Percentiles rank a stretch among this genome's conserved stretches.
Evolutionary conservation across 2,888 invertebrate species (phyloP).

Genomic region (Brachynemurus nebulosus): DNA sequence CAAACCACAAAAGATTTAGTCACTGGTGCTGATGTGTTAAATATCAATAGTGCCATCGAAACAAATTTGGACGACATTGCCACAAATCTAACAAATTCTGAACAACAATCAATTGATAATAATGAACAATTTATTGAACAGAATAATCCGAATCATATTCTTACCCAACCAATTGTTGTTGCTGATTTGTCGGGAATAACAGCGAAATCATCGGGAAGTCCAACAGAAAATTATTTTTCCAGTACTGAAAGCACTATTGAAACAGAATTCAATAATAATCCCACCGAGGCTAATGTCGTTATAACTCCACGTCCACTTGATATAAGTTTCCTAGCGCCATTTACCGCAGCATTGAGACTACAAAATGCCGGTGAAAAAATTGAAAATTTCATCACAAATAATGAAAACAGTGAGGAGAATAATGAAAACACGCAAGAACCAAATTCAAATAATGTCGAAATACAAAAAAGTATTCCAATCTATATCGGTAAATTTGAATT

Average conservation of each 20-base stretch:
- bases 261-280: slow-evolving; percentile 21
- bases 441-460: slow-evolving; percentile 41
- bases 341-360: slow-evolving; percentile 43
- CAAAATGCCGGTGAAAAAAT: slow-evolving; percentile 28
- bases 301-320: slow-evolving; percentile 42
- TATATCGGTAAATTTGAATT: slow-evolving; percentile 34
- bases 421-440: slow-evolving; percentile 8
- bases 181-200: slow-evolving; percentile 22
- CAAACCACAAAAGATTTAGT: slow-evolving; percentile 45
- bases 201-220: not conserved
- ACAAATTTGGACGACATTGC: slow-evolving; percentile 11
- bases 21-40: slow-evolving; percentile 46
- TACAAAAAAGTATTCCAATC: slow-evolving; percentile 48
- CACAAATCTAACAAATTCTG: slow-evolving; percentile 9
- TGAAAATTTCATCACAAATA: slow-evolving; percentile 29
- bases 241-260: slow-evolving; percentile 22
- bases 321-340: slow-evolving; percentile 42
- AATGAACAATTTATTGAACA: too few relatives aligned
- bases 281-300: slow-evolving; percentile 25
- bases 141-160: not conserved
- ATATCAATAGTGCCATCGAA: slow-evolving; percentile 41
- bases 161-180: slow-evolving; percentile 29
- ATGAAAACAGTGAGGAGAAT: slow-evolving; percentile 27
- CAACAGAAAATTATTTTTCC: slow-evolving; percentile 12
- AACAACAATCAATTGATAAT: slow-evolving; percentile 1